Conservation (phyloP, 2,113 vertebrate genomes). For the Sialia sialis region DNA sequence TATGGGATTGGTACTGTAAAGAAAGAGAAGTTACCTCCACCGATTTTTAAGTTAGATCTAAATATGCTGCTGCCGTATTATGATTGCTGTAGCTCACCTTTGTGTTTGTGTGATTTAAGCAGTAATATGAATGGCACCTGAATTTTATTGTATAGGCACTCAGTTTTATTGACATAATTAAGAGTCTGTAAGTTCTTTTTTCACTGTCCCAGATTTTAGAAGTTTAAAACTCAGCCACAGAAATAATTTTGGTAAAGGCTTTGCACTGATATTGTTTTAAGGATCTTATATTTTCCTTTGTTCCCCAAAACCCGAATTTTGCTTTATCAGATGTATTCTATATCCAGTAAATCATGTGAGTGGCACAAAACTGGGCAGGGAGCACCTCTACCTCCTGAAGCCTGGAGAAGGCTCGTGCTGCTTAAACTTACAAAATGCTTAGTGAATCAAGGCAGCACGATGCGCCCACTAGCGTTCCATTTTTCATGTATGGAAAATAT, state of each 20-base stretch:
- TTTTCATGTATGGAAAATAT: neutral
- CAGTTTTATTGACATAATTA: neutral
- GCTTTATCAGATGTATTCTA: neutral
- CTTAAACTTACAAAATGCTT: neutral
- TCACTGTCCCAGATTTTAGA: neutral
- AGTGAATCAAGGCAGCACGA: neutral
- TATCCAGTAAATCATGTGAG: neutral
- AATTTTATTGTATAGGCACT: neutral
- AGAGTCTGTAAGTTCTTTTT: conserved; percentile 8
- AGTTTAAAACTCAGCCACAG: neutral
- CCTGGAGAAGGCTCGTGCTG: neutral
- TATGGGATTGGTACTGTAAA: neutral
- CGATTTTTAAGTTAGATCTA: neutral
- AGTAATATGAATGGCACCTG: neutral
- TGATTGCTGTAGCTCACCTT: neutral
- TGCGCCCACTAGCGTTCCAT: neutral
- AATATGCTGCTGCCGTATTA: neutral
- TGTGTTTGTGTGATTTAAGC: neutral
- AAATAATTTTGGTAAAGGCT: conserved; percentile 20
- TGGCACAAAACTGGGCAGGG: neutral
- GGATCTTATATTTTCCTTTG: neutral
- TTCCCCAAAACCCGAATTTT: neutral
- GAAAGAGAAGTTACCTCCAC: neutral
- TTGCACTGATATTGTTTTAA: neutral
- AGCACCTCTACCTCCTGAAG: neutral